These are phyloP conservation scores for Drosophila longiperda DNA, from an alignment of 2,888 invertebrate species.

Conservation along the genomic window DNA sequence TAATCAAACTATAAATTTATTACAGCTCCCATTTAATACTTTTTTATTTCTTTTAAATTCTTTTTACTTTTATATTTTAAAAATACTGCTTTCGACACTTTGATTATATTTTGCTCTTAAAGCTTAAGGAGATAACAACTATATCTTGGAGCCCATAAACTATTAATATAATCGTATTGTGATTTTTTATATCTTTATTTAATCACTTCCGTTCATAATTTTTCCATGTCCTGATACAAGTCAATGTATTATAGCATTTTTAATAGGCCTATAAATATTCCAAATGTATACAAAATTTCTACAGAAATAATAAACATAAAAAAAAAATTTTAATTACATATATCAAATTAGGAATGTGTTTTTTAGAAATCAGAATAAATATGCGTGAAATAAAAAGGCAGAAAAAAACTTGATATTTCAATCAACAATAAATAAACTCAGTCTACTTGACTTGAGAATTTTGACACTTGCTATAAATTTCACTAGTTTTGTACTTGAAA, in stretches of 20 bases:
- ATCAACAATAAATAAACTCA: neutral
- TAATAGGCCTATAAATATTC: neutral
- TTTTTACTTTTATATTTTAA: neutral
- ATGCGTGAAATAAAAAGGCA: neutral
- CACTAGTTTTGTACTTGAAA: neutral
- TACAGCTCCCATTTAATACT: neutral
- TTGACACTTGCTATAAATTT: neutral
- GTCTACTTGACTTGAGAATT: neutral
- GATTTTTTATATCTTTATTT: neutral
- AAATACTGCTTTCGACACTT: neutral
- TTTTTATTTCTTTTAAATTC: neutral
- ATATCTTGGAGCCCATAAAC: neutral
- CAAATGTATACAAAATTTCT: neutral
- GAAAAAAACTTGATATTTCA: neutral
- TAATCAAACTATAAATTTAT: neutral
- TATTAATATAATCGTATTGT: neutral
- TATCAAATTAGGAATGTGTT: neutral
- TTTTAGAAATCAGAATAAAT: neutral
- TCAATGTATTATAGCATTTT: neutral
- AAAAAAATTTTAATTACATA: neutral
- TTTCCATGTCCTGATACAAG: neutral
- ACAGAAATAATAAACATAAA: neutral
- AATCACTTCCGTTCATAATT: neutral
- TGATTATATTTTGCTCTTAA: neutral
- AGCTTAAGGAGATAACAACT: neutral